A percentile compares a stretch with the other conserved stretches of the same genome.
Evolutionary conservation across 2,797 vertebrate species (phyloP).

Genomic region (Phataginus tetradactyla): DNA sequence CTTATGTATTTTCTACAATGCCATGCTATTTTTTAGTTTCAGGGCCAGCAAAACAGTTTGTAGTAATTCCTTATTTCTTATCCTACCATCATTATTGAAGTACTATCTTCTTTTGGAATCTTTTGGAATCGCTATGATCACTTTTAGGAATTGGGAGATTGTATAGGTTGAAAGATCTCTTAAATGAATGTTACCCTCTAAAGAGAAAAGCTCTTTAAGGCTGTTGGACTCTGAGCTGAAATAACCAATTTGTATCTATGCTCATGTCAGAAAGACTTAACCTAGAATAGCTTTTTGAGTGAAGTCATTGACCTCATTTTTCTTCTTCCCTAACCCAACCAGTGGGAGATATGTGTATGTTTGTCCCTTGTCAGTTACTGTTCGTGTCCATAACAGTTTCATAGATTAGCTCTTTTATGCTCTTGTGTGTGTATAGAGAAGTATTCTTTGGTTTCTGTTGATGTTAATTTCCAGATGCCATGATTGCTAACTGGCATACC

Average conservation of each 20-base stretch:
- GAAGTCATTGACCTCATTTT: slow-evolving; percentile 80
- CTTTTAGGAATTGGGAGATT: slow-evolving; percentile 68
- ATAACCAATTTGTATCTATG: slow-evolving; percentile 73
- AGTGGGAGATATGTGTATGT: slow-evolving; percentile 66
- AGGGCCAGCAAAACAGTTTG: not conserved
- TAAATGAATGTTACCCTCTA: slow-evolving; percentile 66
- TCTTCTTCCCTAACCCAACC: slow-evolving; percentile 66
- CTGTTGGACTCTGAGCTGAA: slow-evolving; percentile 70
- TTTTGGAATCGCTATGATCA: slow-evolving; percentile 29
- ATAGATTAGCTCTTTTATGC: slow-evolving; percentile 12
- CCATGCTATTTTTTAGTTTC: slow-evolving; percentile 1
- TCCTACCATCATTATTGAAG: not conserved
- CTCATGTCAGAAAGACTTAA: slow-evolving; percentile 73
- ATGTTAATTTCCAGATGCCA: slow-evolving; percentile 10
- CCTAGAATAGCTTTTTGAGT: slow-evolving; percentile 77
- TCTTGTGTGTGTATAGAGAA: not conserved
- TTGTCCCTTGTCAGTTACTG: slow-evolving; percentile 68
- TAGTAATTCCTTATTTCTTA: slow-evolving; percentile 38
- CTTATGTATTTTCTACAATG: not conserved
- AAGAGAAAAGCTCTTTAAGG: slow-evolving; percentile 76
- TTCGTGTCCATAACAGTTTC: slow-evolving; percentile 31
- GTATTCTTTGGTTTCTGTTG: slow-evolving; percentile 21
- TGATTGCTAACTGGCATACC: not conserved
- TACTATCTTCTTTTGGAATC: slow-evolving; percentile 51
- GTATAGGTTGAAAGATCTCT: slow-evolving; percentile 63